Conservation (phyloP, 2,113 vertebrate genomes). For the Colius striatus region DNA sequence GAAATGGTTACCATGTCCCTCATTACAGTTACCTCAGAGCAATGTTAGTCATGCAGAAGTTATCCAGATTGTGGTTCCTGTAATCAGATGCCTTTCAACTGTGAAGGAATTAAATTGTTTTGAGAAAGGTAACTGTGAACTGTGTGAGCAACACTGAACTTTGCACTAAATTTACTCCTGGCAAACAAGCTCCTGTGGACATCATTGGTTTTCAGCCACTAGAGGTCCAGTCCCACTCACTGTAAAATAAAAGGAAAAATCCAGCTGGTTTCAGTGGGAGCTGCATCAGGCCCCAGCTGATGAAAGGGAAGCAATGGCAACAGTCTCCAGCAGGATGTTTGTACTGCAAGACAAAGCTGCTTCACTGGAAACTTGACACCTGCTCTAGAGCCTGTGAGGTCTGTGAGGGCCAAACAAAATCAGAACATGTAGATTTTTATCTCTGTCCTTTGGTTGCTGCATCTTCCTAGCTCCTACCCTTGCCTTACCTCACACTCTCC, state of each 20-base stretch:
- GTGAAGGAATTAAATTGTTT: background rate
- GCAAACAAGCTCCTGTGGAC: background rate
- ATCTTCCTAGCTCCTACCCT: background rate
- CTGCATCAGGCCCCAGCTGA: background rate
- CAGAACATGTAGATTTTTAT: background rate
- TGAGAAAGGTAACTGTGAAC: background rate
- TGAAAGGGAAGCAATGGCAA: background rate
- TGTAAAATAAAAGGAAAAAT: background rate
- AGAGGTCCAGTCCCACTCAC: background rate
- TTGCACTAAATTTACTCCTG: background rate
- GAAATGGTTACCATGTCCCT: accelerated
- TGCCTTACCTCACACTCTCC: background rate
- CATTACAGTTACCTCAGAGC: background rate
- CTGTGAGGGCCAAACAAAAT: background rate
- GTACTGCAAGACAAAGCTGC: background rate
- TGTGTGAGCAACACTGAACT: background rate
- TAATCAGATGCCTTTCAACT: background rate
- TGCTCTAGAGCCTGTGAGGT: background rate
- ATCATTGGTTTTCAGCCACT: background rate
- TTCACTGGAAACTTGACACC: background rate
- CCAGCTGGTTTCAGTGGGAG: background rate
- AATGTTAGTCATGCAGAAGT: background rate
- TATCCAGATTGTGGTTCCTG: background rate
- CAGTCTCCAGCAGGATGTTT: background rate
- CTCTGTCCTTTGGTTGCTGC: background rate